A percentile compares a stretch with the other conserved stretches of the same genome.
Conservation (phyloP, 2,888 invertebrate genomes). For the Cremastinae sp. region DNA sequence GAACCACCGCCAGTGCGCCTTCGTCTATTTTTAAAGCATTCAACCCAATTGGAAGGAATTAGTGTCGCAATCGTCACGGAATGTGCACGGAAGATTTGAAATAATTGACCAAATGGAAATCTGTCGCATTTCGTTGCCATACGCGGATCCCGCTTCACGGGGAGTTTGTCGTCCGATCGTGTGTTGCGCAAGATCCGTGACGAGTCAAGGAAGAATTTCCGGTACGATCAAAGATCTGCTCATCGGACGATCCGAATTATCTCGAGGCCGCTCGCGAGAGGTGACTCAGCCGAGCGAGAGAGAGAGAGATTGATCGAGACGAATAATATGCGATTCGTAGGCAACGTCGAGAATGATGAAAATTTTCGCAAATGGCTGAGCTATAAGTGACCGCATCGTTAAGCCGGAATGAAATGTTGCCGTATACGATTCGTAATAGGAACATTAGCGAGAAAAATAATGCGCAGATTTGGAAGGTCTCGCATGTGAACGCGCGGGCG, state of each 20-base stretch:
- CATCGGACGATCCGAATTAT: neutral
- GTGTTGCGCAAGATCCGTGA: slow-evolving; percentile 16
- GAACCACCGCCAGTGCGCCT: slow-evolving; percentile 7
- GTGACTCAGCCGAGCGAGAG: slow-evolving; percentile 38
- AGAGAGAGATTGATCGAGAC: slow-evolving; percentile 1
- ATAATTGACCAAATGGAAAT: neutral
- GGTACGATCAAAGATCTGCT: slow-evolving; percentile 21
- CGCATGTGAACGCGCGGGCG: neutral
- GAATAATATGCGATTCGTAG: too few relatives aligned
- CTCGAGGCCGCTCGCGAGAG: slow-evolving; percentile 35
- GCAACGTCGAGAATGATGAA: neutral
- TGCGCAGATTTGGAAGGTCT: slow-evolving; percentile 6
- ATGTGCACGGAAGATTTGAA: neutral
- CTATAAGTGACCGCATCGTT: slow-evolving; percentile 25
- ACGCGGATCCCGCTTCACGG: neutral
- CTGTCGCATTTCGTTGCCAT: neutral
- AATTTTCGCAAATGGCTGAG: slow-evolving; percentile 27
- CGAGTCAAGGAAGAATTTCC: slow-evolving; percentile 56
- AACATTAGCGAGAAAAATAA: slow-evolving; percentile 23
- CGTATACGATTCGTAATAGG: slow-evolving; percentile 26
- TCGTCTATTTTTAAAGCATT: slow-evolving; percentile 40
- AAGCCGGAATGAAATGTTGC: slow-evolving; percentile 30
- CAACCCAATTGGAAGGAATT: too few relatives aligned
- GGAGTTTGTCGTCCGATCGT: neutral
- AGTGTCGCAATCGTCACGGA: too few relatives aligned